Evolutionary conservation across 2,797 vertebrate genomes (phyloP), one percentile per base, ranked within the genome.

Genomic region (Artibeus lituratus): DNA sequence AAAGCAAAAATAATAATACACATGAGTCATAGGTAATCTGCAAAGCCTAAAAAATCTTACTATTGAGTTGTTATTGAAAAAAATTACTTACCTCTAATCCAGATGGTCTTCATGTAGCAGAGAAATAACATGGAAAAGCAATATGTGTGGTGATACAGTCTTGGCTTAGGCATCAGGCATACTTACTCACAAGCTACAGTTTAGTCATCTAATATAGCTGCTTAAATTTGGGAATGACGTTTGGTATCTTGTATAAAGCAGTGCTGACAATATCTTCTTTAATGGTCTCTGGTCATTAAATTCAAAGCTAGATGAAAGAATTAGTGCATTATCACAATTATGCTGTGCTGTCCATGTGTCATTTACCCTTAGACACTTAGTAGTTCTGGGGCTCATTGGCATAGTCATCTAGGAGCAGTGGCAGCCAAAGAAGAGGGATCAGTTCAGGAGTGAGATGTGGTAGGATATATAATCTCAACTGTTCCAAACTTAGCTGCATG

Each of bases 391-490:
- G 47, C 7, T 51, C 9, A 0, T 74, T 90, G 90, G 73, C n/a
- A 72, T 3, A 78, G 9, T 67, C 72, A 82, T 39, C 32, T 32
- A 55, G 35, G 65, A 86, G n/a, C n/a, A 55, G 19, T 62, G 87
- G 80, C 87, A 90, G 73, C 42, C 72, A 70, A 85, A 94, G 15
- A 93, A 93, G 76, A 92, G 65, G 72, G 83, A 90, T 91, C 81
- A 85, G n/a, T 26, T 86, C 53, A 92, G 39, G 32, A 83, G 69
- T 83, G 73, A 80, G 49, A 86, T 53, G 51, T 74, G 62, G n/a
- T 91, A 95, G 78, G 73, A 44, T 82, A 85, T 96, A 83, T 70
- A 83, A 81, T 51, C 29, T 94, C 85, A 94, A 70, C 88, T 85
- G 67, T 94, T 82, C 83, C 32, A 86, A 96, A 74, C 14, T 59